A percentile compares a stretch with the other conserved stretches of the same genome.
Conservation (phyloP, 2,113 vertebrate species). For the Vulpes ferrilata region DNA sequence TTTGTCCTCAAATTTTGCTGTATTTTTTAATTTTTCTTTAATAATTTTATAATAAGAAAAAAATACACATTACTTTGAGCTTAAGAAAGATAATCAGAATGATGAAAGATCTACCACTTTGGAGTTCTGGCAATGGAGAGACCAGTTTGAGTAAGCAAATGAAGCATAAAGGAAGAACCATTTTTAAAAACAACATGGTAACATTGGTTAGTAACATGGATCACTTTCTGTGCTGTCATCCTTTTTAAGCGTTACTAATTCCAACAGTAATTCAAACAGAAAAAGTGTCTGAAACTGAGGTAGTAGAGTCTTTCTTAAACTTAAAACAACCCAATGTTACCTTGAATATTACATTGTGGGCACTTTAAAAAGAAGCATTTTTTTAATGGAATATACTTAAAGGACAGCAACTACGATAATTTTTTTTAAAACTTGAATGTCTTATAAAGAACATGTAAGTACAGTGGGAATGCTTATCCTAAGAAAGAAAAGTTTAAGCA, state of each 20-base stretch:
- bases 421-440: neutral
- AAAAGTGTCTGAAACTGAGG: neutral
- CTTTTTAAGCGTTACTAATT: neutral
- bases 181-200: conserved; percentile 2
- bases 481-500: neutral
- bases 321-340: neutral
- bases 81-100: neutral
- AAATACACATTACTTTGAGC: neutral
- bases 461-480: neutral
- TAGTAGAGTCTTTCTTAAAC: neutral
- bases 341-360: neutral
- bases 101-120: neutral
- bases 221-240: neutral
- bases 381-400: neutral
- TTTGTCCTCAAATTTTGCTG: neutral
- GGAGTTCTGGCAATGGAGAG: neutral
- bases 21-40: conserved; percentile 14
- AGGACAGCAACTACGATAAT: neutral
- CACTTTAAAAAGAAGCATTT: conserved; percentile 22
- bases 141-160: neutral
- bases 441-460: neutral
- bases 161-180: neutral
- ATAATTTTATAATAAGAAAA: conserved; percentile 34
- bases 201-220: neutral
- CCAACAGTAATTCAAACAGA: neutral